phyloP scores from a whole-genome alignment of 1,140 invertebrate species.

The Calosoma granatense region DNA sequence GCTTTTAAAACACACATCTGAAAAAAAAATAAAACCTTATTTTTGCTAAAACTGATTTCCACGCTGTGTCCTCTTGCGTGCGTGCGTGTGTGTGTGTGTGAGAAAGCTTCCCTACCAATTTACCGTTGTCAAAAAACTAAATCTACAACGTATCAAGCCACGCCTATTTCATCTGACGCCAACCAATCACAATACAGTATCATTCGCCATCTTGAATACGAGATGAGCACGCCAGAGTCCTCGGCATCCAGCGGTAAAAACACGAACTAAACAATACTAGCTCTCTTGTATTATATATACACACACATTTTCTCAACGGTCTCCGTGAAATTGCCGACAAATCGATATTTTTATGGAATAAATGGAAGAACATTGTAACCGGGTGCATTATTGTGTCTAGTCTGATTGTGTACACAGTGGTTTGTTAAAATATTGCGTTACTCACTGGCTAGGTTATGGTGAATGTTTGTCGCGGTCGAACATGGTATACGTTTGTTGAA shows the following conservation, averaged over 20 bases:
- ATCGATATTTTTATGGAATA: conserved; percentile 1
- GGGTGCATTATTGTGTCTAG: conserved; percentile 1
- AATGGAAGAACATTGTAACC: background rate
- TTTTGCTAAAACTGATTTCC: background rate
- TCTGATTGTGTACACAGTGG: background rate
- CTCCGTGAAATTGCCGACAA: background rate
- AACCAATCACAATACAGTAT: background rate
- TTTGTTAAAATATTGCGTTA: background rate
- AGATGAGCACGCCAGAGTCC: conserved; percentile 5
- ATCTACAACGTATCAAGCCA: background rate
- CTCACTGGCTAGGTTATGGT: too few relatives aligned
- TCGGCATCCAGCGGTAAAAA: conserved; percentile 1
- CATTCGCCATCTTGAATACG: conserved; percentile 1
- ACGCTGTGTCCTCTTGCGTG: too few relatives aligned
- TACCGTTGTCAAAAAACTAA: background rate
- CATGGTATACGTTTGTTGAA: too few relatives aligned
- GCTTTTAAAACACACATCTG: conserved; percentile 7
- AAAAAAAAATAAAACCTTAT: background rate
- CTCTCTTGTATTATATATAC: conserved; percentile 1
- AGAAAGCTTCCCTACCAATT: background rate
- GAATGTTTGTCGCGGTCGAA: too few relatives aligned
- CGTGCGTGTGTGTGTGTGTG: too few relatives aligned
- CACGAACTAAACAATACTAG: conserved; percentile 1
- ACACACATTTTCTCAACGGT: background rate
- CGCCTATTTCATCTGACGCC: background rate